Conservation (phyloP, 2,797 vertebrate genomes). For the Cottoperca gobio region DNA sequence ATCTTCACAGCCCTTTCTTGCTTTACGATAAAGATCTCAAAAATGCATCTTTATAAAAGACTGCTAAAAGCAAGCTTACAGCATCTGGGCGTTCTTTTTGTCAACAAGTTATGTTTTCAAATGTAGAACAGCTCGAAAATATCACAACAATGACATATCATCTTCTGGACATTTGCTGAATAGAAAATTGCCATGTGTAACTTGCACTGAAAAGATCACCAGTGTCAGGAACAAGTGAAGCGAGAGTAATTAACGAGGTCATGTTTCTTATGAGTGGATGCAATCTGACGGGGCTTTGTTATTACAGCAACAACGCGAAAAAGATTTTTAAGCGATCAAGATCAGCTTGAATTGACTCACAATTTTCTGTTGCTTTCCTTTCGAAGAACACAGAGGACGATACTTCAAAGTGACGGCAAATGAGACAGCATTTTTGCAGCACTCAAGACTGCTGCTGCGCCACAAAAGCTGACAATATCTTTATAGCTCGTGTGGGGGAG, state of each 20-base stretch:
- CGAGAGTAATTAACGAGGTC: constrained; percentile 63
- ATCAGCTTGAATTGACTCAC: constrained; percentile 29
- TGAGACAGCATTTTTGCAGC: constrained; percentile 60
- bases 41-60: constrained; percentile 34
- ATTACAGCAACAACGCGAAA: constrained; percentile 11
- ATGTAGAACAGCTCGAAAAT: neutral
- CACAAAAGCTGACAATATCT: constrained; percentile 75
- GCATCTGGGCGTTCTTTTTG: constrained; percentile 11
- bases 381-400: constrained; percentile 37
- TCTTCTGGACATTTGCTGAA: neutral
- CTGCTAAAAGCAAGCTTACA: neutral
- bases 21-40: constrained; percentile 33
- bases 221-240: constrained; percentile 57
- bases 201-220: constrained; percentile 57
- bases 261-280: constrained; percentile 53
- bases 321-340: constrained; percentile 13
- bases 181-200: constrained; percentile 31
- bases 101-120: constrained; percentile 8
- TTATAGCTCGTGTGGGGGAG: constrained; percentile 62
- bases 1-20: constrained; percentile 53
- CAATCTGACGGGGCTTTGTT: constrained; percentile 42
- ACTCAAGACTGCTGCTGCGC: constrained; percentile 48
- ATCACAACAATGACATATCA: neutral
- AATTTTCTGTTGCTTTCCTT: constrained; percentile 25
- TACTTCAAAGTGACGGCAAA: constrained; percentile 53